Evolutionary conservation across 2,888 invertebrate species (phyloP), one percentile per base, ranked within the genome.

Genomic region (Chirona hameri): DNA sequence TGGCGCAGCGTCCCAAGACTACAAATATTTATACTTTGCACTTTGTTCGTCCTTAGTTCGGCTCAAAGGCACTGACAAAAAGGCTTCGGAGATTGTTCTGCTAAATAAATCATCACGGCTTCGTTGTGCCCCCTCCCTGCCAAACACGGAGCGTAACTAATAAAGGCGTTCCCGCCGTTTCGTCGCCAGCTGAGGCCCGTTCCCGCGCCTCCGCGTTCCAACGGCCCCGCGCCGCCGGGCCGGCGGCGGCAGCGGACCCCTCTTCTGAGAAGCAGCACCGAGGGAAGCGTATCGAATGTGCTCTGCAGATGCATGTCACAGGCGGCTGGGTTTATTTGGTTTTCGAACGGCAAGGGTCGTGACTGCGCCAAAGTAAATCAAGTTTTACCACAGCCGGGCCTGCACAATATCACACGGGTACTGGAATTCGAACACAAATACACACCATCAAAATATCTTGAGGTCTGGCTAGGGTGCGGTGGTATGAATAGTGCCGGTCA

Each of bases 311-410:
- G 72, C 72, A 31, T 72, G 72, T 31, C 72, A 31, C 72, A 72
- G 69, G 69, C 72, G 31, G 31, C 72, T 72, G 72, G 18, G 72
- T 72, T 72, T 31, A 31, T 72, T 72, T 72, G 72, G 72, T 31
- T 31, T 29, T 18, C 72, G 72, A 31, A 31, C 29, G 14, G 72
- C 18, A 18, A 29, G 29, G 29, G 18, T 27, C 18, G 31, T 31
- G 15, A 10, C 18, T 72, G 31, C 18, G 72, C 72, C 31, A 27
- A 18, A 10, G 27, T 31, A 72, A 72, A 72, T 72, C 72, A 72
- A 10, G 31, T 72, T 31, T 72, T 72, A 72, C 72, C 72, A 18
- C 72, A 31, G 18, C 31, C 31, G 18, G 7, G 31, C 31, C 72
- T 72, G 72, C 72, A 31, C 14, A 72, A 72, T 31, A 72, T 72